These are phyloP conservation scores for Lasioglossum leucozonium DNA, from an alignment of 2,888 invertebrate species.

Conservation along the genomic window DNA sequence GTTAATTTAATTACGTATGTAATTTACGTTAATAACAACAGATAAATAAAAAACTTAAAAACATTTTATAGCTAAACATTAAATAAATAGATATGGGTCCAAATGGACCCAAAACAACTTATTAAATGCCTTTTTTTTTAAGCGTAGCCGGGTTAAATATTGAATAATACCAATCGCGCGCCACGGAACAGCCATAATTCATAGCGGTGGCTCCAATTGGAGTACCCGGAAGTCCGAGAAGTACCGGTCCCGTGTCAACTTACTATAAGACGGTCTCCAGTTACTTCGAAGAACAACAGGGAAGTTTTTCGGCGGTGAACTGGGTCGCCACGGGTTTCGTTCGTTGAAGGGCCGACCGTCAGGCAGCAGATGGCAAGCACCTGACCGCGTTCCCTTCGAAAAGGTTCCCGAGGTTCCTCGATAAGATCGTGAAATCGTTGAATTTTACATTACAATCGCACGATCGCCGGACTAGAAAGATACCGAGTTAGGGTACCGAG, in stretches of 20 bases:
- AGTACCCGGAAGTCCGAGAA: slow-evolving; percentile 52
- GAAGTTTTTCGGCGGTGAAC: slow-evolving; percentile 55
- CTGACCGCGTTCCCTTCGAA: slow-evolving; percentile 67
- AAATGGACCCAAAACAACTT: too few relatives aligned
- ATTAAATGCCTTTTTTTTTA: too few relatives aligned
- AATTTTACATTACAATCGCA: slow-evolving; percentile 34
- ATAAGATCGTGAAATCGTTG: slow-evolving; percentile 54
- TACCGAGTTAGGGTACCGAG: slow-evolving; percentile 23
- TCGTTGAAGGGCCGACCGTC: slow-evolving; percentile 54
- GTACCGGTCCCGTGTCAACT: slow-evolving; percentile 45
- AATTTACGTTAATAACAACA: too few relatives aligned
- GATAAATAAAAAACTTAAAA: too few relatives aligned
- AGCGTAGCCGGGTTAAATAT: too few relatives aligned
- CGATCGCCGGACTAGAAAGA: slow-evolving; percentile 18
- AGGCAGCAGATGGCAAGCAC: slow-evolving; percentile 76
- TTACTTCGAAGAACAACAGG: slow-evolving; percentile 57
- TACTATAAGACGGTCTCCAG: slow-evolving; percentile 39
- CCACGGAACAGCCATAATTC: not conserved
- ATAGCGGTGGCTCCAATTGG: not conserved
- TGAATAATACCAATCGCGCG: not conserved
- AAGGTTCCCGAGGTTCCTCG: slow-evolving; percentile 46
- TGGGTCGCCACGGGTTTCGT: slow-evolving; percentile 55
- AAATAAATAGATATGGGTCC: too few relatives aligned
- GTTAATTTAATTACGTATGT: too few relatives aligned
- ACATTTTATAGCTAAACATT: too few relatives aligned